A percentile compares a stretch with the other conserved stretches of the same genome.
Evolutionary conservation across 2,797 vertebrate genomes (phyloP).

Genomic region (Pseudochromis fuscus): DNA sequence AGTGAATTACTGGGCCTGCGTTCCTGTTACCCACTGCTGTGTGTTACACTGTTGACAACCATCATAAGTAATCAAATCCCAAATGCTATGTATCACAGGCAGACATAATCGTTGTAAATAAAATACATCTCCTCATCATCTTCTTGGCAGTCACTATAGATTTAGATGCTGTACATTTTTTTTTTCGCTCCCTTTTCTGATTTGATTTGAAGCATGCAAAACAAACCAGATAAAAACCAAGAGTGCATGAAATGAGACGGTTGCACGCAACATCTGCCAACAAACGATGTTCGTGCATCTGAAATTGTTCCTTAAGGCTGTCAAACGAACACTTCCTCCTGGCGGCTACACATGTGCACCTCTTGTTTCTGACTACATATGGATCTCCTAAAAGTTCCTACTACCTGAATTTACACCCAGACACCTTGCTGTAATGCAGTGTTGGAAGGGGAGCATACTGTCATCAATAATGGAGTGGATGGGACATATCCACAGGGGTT

Average conservation of each 20-base stretch:
- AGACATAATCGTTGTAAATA: slow-evolving; percentile 9
- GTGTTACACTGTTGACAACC: slow-evolving; percentile 3
- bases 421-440: slow-evolving; percentile 14
- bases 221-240: slow-evolving; percentile 43
- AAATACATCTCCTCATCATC: slow-evolving; percentile 8
- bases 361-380: slow-evolving; percentile 8
- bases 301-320: slow-evolving; percentile 49
- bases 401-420: slow-evolving; percentile 34
- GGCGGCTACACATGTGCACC: background rate
- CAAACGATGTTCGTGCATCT: slow-evolving; percentile 12
- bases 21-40: slow-evolving; percentile 4
- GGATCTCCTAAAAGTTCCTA: slow-evolving; percentile 31
- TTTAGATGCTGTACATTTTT: background rate
- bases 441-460: slow-evolving; percentile 15
- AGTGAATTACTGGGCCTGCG: slow-evolving; percentile 15
- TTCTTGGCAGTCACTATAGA: background rate
- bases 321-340: slow-evolving; percentile 14
- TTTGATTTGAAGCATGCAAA: slow-evolving; percentile 40
- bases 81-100: slow-evolving; percentile 8
- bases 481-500: slow-evolving; percentile 53
- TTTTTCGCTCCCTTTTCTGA: background rate
- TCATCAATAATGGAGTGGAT: slow-evolving; percentile 66
- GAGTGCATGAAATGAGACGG: slow-evolving; percentile 57
- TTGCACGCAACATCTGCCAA: slow-evolving; percentile 55
- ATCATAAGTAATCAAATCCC: slow-evolving; percentile 39